phyloP scores from a whole-genome alignment of 2,113 vertebrate species.

The Caracal caracal region DNA sequence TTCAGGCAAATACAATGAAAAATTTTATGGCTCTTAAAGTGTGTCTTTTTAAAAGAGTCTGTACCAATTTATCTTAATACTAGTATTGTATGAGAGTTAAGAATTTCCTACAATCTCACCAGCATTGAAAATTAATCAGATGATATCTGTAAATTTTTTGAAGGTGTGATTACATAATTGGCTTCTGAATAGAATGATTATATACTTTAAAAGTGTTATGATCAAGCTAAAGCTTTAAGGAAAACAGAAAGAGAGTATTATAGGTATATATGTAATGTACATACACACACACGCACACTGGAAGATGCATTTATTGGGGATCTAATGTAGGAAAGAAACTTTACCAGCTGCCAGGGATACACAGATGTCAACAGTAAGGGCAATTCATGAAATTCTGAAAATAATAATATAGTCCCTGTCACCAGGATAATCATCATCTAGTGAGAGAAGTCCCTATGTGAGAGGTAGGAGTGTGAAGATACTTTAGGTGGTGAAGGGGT shows the following conservation, averaged over 20 bases:
- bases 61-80: background rate
- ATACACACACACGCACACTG: background rate
- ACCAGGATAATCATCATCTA: background rate
- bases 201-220: background rate
- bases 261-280: background rate
- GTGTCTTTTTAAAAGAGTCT: background rate
- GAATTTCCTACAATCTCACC: background rate
- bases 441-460: background rate
- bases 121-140: slow-evolving; percentile 35
- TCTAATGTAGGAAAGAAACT: background rate
- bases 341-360: background rate
- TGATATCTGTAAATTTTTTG: background rate
- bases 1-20: slow-evolving; percentile 28
- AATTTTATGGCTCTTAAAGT: background rate
- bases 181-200: background rate
- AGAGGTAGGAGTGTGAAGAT: background rate
- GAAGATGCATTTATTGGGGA: background rate
- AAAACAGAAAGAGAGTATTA: background rate
- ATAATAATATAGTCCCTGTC: background rate
- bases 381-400: background rate
- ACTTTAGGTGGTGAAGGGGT: background rate
- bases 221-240: background rate
- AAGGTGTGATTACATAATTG: background rate
- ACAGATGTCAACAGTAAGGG: background rate
- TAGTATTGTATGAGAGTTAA: background rate